A percentile compares a stretch with the other conserved stretches of the same genome.
Conservation (phyloP, 2,797 vertebrate genomes). For the Coendou prehensilis region DNA sequence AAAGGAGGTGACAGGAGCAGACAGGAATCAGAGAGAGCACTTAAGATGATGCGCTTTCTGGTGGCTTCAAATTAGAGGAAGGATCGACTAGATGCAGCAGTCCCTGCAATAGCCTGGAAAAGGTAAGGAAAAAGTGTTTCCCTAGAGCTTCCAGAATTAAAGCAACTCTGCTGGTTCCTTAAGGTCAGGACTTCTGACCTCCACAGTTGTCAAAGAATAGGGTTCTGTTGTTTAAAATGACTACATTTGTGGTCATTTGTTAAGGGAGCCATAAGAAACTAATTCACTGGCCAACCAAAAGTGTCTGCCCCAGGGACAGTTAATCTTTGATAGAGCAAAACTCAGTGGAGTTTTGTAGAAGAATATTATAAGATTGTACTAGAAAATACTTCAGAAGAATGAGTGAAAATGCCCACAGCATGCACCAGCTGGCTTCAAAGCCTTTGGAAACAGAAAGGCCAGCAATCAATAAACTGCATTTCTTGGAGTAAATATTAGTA, state of each 20-base stretch:
- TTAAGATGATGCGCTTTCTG: rapidly evolving
- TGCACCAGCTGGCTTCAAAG: conserved; percentile 3
- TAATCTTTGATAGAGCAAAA: neutral
- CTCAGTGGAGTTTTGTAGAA: neutral
- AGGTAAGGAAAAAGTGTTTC: neutral
- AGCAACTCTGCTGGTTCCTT: neutral
- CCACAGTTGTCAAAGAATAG: neutral
- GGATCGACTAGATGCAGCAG: neutral
- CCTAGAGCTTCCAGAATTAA: neutral
- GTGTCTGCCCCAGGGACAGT: neutral
- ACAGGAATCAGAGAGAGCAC: neutral
- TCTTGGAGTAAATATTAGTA: conserved; percentile 81
- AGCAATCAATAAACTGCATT: conserved; percentile 74
- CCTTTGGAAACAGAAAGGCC: conserved; percentile 75
- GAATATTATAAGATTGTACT: neutral
- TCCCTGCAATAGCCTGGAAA: neutral
- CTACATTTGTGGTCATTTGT: neutral
- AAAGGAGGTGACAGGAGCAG: neutral
- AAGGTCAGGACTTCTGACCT: neutral
- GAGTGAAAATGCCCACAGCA: neutral
- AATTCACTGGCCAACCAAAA: neutral
- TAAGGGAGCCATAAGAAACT: neutral
- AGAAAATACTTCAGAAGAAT: conserved; percentile 75
- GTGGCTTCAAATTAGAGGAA: neutral
- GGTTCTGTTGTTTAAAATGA: neutral